Conservation (phyloP, 2,113 vertebrate genomes). For the Emydura subglobosa region DNA sequence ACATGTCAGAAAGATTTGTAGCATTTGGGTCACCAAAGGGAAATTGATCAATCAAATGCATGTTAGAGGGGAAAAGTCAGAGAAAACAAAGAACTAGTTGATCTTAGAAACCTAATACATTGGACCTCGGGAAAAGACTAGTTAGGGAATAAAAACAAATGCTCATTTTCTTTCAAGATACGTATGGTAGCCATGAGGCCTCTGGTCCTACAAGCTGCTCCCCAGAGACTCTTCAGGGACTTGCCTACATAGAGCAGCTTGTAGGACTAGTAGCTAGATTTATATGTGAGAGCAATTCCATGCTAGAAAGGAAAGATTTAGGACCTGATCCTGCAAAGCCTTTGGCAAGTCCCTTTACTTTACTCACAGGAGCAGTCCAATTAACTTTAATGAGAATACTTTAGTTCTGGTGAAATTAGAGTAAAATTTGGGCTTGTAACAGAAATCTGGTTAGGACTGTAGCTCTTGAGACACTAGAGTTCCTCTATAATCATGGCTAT, state of each 20-base stretch:
- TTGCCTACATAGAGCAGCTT: background rate
- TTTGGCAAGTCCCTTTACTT: background rate
- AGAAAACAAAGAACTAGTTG: background rate
- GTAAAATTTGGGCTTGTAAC: background rate
- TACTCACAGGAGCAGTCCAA: background rate
- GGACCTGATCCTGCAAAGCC: background rate
- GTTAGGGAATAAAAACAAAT: background rate
- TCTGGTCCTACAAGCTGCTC: background rate
- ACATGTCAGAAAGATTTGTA: background rate
- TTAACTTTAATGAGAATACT: background rate
- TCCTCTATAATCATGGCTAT: background rate
- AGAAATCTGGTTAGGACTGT: background rate
- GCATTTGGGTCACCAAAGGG: background rate
- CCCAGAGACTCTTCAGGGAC: background rate
- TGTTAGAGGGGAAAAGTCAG: background rate
- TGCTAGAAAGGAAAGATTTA: accelerated
- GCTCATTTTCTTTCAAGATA: background rate
- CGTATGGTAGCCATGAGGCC: background rate
- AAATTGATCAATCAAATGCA: accelerated
- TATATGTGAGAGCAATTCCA: background rate
- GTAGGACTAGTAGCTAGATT: background rate
- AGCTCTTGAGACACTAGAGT: background rate
- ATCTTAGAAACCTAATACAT: accelerated
- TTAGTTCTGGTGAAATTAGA: background rate
- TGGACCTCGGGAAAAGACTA: background rate